Conservation (phyloP, 2,797 vertebrate genomes). For the Phataginus tetradactyla region DNA sequence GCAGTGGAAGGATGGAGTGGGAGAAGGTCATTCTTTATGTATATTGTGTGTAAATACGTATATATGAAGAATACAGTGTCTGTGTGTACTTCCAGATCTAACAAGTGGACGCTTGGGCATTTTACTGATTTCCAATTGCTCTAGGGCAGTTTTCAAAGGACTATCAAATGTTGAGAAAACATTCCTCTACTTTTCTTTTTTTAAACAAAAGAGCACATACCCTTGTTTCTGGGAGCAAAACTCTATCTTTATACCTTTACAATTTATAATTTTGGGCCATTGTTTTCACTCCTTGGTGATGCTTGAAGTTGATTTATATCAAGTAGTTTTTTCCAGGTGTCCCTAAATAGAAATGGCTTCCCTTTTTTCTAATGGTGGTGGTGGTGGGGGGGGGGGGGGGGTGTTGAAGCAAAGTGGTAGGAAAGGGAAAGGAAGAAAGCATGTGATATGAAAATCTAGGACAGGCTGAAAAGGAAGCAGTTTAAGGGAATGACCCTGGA, state of each 20-base stretch:
- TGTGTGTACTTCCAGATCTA: neutral
- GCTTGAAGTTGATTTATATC: neutral
- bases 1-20: slow-evolving; percentile 46
- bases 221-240: neutral
- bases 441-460: neutral
- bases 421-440: neutral
- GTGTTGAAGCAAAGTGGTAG: neutral
- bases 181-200: neutral
- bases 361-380: neutral
- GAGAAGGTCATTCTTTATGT: slow-evolving; percentile 79
- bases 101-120: neutral
- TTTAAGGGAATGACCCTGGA: neutral
- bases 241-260: neutral
- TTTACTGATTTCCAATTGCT: slow-evolving; percentile 48
- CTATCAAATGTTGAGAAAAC: slow-evolving; percentile 51
- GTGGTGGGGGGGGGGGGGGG: too few relatives aligned
- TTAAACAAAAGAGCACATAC: neutral
- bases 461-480: neutral
- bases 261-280: neutral
- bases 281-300: slow-evolving; percentile 23
- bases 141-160: slow-evolving; percentile 52
- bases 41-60: slow-evolving; percentile 58
- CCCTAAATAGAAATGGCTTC: neutral
- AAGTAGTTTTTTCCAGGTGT: neutral
- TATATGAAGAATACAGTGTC: neutral